These are phyloP conservation scores for Lycocorax pyrrhopterus DNA, from an alignment of 2,113 vertebrate species.

Conservation along the genomic window DNA sequence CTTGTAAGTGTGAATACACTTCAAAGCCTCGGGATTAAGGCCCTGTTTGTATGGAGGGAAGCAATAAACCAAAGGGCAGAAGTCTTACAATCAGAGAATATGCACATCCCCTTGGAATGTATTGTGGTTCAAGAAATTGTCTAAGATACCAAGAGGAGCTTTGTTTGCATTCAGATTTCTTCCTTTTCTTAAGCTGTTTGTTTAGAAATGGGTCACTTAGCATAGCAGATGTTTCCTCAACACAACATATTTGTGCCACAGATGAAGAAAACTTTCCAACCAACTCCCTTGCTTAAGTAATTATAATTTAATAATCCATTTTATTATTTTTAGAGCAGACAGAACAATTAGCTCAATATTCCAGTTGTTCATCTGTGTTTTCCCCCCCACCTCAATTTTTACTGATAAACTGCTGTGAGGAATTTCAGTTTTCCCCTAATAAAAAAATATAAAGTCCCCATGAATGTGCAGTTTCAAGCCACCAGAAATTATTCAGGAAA, in stretches of 20 bases:
- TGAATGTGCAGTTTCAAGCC: constrained; percentile 1
- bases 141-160: neutral
- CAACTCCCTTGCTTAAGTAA: neutral
- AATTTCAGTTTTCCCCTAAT: neutral
- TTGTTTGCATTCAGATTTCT: neutral
- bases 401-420: neutral
- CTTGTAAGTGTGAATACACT: neutral
- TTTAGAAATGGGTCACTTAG: constrained; percentile 13
- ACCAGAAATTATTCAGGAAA: constrained; percentile 53
- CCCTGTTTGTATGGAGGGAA: neutral
- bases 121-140: neutral
- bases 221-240: constrained; percentile 13
- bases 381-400: neutral
- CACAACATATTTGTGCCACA: neutral
- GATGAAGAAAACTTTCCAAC: neutral
- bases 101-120: neutral
- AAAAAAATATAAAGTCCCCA: neutral
- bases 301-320: neutral
- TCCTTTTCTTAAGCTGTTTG: neutral
- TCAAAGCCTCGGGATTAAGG: neutral
- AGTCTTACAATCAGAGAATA: neutral
- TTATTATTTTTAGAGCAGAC: neutral
- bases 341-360: neutral
- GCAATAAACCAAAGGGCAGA: neutral
- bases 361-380: neutral